phyloP scores from a whole-genome alignment of 2,888 invertebrate genomes.

The Silvanus unidentatus region DNA sequence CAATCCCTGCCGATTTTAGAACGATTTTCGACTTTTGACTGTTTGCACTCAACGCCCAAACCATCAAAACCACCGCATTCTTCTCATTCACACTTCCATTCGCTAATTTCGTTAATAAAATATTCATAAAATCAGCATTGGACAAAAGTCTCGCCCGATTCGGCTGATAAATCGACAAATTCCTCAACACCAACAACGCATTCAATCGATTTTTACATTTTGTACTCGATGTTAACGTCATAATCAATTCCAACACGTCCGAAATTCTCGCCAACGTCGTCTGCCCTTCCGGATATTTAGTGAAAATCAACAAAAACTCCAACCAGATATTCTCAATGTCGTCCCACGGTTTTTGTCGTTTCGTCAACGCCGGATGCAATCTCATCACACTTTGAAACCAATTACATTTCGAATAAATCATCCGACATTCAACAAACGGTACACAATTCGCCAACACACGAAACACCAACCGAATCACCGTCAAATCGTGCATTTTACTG shows the following conservation, averaged over 20 bases:
- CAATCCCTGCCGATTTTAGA: slow-evolving; percentile 49
- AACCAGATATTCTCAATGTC: slow-evolving; percentile 51
- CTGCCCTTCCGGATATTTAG: slow-evolving; percentile 53
- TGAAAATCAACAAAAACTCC: slow-evolving; percentile 49
- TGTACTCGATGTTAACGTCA: slow-evolving; percentile 32
- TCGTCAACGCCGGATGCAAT: slow-evolving; percentile 51
- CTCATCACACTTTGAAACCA: slow-evolving; percentile 47
- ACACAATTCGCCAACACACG: slow-evolving; percentile 51
- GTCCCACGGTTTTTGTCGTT: slow-evolving; percentile 51
- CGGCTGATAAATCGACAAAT: slow-evolving; percentile 51
- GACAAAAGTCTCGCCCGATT: slow-evolving; percentile 51
- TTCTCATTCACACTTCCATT: slow-evolving; percentile 46
- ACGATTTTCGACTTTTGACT: slow-evolving; percentile 60
- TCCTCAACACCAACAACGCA: slow-evolving; percentile 50
- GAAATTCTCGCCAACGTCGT: slow-evolving; percentile 46
- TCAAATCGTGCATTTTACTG: slow-evolving; percentile 45
- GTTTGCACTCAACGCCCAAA: slow-evolving; percentile 65
- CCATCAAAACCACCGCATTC: slow-evolving; percentile 49
- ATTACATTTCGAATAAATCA: slow-evolving; percentile 48
- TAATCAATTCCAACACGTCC: slow-evolving; percentile 41
- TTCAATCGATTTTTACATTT: slow-evolving; percentile 35
- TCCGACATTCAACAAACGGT: slow-evolving; percentile 56
- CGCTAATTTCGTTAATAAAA: slow-evolving; percentile 46
- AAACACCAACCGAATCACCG: slow-evolving; percentile 47
- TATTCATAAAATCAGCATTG: slow-evolving; percentile 51